A percentile compares a stretch with the other conserved stretches of the same genome.
Evolutionary conservation across 2,888 invertebrate species (phyloP).

Genomic region (Eupithecia tripunctaria): DNA sequence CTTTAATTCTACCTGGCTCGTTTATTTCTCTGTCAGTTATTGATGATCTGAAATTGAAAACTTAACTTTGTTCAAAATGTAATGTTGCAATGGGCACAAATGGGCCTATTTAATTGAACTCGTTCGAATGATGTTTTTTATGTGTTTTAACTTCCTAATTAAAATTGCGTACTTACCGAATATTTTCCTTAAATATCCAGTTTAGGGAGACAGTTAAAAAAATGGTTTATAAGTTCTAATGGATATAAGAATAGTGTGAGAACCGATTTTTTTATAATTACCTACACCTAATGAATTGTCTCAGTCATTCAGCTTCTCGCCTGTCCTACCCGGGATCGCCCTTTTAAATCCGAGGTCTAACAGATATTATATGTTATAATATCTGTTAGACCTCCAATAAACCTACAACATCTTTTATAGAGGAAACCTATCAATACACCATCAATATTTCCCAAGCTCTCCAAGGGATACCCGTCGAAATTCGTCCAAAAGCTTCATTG

Average conservation of each 20-base stretch:
- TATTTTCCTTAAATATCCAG: not conserved
- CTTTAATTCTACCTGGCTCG: conserved; percentile 39
- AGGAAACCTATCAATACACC: not conserved
- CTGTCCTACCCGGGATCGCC: not conserved
- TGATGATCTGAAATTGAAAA: conserved; percentile 24
- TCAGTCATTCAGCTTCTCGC: not conserved
- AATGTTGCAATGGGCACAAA: not conserved
- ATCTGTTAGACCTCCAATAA: too few relatives aligned
- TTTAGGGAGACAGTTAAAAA: not conserved
- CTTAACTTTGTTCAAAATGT: conserved; percentile 15
- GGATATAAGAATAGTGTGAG: too few relatives aligned
- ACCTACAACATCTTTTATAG: not conserved
- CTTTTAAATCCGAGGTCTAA: not conserved
- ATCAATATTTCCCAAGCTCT: not conserved
- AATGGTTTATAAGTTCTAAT: not conserved
- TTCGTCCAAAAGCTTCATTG: not conserved
- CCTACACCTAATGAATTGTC: not conserved
- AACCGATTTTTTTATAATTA: too few relatives aligned
- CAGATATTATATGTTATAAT: too few relatives aligned
- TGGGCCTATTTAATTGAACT: not conserved
- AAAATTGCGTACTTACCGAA: not conserved
- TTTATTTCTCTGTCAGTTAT: conserved; percentile 29
- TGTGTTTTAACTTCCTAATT: not conserved
- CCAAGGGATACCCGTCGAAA: not conserved
- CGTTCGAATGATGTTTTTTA: not conserved